These are phyloP conservation scores for Chymomyza caudatula DNA, from an alignment of 2,888 invertebrate species.

Conservation along the genomic window DNA sequence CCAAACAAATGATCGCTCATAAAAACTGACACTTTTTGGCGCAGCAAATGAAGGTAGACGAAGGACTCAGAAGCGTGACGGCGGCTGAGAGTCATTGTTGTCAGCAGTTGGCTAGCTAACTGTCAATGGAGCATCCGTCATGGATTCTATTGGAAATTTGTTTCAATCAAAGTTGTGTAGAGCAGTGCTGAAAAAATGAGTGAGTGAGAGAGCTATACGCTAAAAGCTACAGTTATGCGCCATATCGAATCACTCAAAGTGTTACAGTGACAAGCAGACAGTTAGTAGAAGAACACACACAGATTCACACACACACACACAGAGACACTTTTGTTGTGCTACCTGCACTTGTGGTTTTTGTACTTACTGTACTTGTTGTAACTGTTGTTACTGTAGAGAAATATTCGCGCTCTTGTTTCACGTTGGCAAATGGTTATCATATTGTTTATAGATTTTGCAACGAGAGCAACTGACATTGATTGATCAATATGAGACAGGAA, in stretches of 20 bases:
- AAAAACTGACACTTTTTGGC: slow-evolving; percentile 69
- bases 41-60: slow-evolving; percentile 29
- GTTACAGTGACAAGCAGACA: slow-evolving; percentile 54
- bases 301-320: slow-evolving; percentile 4
- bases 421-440: slow-evolving; percentile 71
- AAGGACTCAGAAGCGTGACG: neutral
- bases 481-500: slow-evolving; percentile 73
- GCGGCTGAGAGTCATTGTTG: slow-evolving; percentile 33
- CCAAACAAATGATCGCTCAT: slow-evolving; percentile 67
- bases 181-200: neutral
- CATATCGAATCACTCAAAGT: slow-evolving; percentile 72
- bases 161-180: slow-evolving; percentile 58
- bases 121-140: slow-evolving; percentile 53
- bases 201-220: neutral
- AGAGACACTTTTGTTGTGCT: neutral
- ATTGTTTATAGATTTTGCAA: slow-evolving; percentile 76
- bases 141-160: slow-evolving; percentile 68
- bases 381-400: slow-evolving; percentile 18
- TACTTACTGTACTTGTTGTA: slow-evolving; percentile 3
- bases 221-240: slow-evolving; percentile 38
- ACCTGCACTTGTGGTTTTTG: neutral
- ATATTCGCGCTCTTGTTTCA: neutral
- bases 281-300: slow-evolving; percentile 15
- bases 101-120: slow-evolving; percentile 16
- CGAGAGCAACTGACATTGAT: slow-evolving; percentile 75